Evolutionary conservation across 2,888 invertebrate species (phyloP).

Genomic region (Campoletis raptor): DNA sequence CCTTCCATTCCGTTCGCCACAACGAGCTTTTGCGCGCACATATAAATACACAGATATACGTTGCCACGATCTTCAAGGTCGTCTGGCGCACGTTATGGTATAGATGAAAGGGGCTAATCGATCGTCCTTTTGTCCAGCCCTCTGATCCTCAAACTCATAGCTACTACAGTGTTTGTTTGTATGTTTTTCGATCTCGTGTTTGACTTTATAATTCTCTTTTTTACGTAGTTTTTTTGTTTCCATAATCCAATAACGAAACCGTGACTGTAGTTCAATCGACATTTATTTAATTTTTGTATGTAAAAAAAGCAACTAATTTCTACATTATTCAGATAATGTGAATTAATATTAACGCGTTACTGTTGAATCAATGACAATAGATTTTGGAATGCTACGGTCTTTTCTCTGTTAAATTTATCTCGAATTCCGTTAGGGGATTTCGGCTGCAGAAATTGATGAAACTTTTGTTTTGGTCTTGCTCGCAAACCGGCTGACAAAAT

Average conservation of each 20-base stretch:
- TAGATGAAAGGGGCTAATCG: slow-evolving; percentile 46
- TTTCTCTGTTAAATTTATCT: not conserved
- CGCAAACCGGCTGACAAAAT: not conserved
- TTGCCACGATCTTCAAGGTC: slow-evolving; percentile 61
- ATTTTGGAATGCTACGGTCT: not conserved
- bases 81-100: slow-evolving; percentile 31
- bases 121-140: slow-evolving; percentile 14
- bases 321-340: not conserved
- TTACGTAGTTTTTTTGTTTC: not conserved
- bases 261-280: not conserved
- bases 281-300: not conserved
- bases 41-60: not conserved
- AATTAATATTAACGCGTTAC: not conserved
- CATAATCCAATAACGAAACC: not conserved
- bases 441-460: not conserved
- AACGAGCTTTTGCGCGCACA: slow-evolving; percentile 44
- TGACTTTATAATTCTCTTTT: not conserved
- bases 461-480: not conserved
- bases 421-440: not conserved
- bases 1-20: slow-evolving; percentile 2
- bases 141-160: not conserved
- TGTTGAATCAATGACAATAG: not conserved
- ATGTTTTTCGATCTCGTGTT: not conserved
- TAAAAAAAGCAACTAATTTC: not conserved
- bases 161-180: not conserved